Evolutionary conservation across 2,797 vertebrate genomes (phyloP).

Genomic region (Acestrorhynchus altus): DNA sequence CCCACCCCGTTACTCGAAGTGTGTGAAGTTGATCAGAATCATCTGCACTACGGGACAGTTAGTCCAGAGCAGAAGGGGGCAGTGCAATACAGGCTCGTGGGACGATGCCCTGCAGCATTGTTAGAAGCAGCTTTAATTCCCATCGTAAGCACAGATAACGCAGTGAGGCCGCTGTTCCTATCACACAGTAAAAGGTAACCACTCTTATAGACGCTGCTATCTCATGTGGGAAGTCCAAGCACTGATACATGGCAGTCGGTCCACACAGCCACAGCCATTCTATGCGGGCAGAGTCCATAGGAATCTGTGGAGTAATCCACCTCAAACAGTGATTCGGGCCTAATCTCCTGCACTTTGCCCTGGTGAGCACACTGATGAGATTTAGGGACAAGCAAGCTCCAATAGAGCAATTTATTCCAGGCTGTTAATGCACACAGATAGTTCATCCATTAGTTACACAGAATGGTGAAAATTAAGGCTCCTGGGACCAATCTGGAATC

Average conservation of each 20-base stretch:
- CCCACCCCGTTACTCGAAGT: not conserved
- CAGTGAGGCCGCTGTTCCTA: not conserved
- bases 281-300: slow-evolving; percentile 27
- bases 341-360: slow-evolving; percentile 58
- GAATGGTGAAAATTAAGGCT: not conserved
- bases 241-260: slow-evolving; percentile 35
- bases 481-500: no score
- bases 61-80: slow-evolving; percentile 25
- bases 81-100: slow-evolving; percentile 1
- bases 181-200: slow-evolving; percentile 8
- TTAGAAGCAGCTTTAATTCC: not conserved
- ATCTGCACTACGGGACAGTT: slow-evolving; percentile 38
- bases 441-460: not conserved
- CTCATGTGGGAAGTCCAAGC: not conserved
- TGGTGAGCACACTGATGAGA: slow-evolving; percentile 39
- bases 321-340: slow-evolving; percentile 1
- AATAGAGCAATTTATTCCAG: slow-evolving; percentile 5
- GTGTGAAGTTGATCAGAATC: not conserved
- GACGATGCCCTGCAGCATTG: not conserved
- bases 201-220: slow-evolving; percentile 2
- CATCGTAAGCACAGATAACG: not conserved
- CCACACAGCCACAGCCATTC: slow-evolving; percentile 5
- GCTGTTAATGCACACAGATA: not conserved
- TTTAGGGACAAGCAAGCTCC: slow-evolving; percentile 9
- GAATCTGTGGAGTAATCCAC: slow-evolving; percentile 37